phyloP scores from a whole-genome alignment of 1,140 invertebrate genomes.

The Drosophila neocordata region DNA sequence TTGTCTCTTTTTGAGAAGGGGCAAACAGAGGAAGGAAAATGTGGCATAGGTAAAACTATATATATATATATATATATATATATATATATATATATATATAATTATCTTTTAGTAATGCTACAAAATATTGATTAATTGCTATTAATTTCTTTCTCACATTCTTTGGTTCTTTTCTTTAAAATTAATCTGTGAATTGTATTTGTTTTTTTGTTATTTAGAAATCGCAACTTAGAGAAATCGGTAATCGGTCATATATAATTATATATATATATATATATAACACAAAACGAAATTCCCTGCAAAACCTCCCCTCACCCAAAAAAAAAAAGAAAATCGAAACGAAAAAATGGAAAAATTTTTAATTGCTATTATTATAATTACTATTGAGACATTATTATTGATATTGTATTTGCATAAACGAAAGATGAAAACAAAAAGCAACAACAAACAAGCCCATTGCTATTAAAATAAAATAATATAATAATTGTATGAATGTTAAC shows the following conservation, averaged over 20 bases:
- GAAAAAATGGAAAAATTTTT: conserved; percentile 12
- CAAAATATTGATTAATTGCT: too few relatives aligned
- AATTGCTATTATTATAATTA: conserved; percentile 32
- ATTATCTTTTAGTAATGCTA: too few relatives aligned
- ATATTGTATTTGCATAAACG: conserved; percentile 65
- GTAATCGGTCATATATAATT: not conserved
- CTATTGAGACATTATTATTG: conserved; percentile 33
- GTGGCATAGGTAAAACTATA: too few relatives aligned
- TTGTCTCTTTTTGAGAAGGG: too few relatives aligned
- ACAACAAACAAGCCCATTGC: conserved; percentile 14
- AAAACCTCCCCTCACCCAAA: not conserved
- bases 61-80: too few relatives aligned
- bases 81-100: not conserved
- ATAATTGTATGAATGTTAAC: conserved; percentile 79
- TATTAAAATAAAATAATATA: conserved; percentile 1
- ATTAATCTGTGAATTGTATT: too few relatives aligned
- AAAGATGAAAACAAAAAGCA: conserved; percentile 58
- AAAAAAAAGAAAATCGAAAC: not conserved
- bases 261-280: not conserved
- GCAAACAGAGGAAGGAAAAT: too few relatives aligned
- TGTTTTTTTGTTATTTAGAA: not conserved
- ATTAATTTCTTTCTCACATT: not conserved
- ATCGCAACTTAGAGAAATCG: not conserved
- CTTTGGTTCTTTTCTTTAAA: not conserved
- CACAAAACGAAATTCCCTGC: not conserved